These are phyloP conservation scores for Poecilia gillii DNA, from an alignment of 2,797 vertebrate genomes.

Conservation along the genomic window DNA sequence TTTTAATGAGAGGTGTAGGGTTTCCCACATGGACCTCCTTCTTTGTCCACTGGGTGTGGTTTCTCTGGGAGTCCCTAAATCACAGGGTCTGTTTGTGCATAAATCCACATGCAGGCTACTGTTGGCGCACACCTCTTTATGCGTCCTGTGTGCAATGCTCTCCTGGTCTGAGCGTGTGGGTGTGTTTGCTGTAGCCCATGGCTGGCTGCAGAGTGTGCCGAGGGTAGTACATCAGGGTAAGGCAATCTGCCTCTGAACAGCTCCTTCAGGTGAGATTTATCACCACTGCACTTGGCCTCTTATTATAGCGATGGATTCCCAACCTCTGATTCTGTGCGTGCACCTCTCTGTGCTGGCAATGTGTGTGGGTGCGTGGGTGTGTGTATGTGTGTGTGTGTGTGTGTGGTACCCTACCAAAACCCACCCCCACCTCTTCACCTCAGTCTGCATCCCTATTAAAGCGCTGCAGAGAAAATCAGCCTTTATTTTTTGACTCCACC, in stretches of 20 bases:
- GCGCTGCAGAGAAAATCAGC: constrained; percentile 74
- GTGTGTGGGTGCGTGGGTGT: constrained; percentile 29
- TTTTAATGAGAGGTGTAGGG: constrained; percentile 57
- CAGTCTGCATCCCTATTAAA: constrained; percentile 79
- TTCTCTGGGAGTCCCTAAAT: constrained; percentile 44
- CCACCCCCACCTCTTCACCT: constrained; percentile 21
- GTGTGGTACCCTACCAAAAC: constrained; percentile 11
- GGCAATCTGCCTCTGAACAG: constrained; percentile 79
- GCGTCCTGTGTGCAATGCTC: constrained; percentile 32
- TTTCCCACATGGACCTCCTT: constrained; percentile 35
- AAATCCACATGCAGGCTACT: constrained; percentile 13
- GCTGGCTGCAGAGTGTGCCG: constrained; percentile 72
- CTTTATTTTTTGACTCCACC: constrained; percentile 62
- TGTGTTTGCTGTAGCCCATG: constrained; percentile 52
- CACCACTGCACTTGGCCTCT: constrained; percentile 82
- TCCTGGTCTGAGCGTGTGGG: constrained; percentile 51
- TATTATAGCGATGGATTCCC: constrained; percentile 83
- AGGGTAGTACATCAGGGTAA: constrained; percentile 78
- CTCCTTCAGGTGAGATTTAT: constrained; percentile 85
- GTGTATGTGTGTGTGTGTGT: constrained; percentile 26
- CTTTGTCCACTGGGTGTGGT: constrained; percentile 58
- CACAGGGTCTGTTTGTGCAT: constrained; percentile 19
- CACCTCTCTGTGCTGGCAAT: constrained; percentile 42
- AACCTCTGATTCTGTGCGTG: constrained; percentile 65
- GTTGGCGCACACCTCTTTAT: constrained; percentile 22